Base-by-base conservation (phyloP, 2,888 invertebrate species). In the Subacronicta megacephala region DNA sequence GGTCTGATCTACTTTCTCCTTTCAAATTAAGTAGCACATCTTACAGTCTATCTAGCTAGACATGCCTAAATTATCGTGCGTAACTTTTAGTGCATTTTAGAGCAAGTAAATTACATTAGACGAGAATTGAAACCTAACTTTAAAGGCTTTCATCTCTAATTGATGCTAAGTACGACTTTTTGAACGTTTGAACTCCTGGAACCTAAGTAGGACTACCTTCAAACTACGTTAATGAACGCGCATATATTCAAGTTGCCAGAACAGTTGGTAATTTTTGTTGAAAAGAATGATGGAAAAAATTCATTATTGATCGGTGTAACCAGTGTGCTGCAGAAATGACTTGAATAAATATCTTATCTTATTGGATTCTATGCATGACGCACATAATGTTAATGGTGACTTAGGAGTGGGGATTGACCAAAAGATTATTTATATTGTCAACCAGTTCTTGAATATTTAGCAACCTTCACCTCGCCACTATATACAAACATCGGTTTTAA, bases 141-240 rank as follows among this genome's bases (percentile, higher is more conserved):
- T 17, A n/a, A 35, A 44, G 13, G 29, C n/a, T 49, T 49, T 49
- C 36, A 35, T 23, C 41, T 45, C 26, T 60, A 53, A 70, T 57
- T 67, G 51, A 59, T 60, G 52, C 45, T 52, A 63, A 70, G 56
- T 57, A 41, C 31, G 50, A 44, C 26, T 60, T 71, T 58, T 58
- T 55, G 37, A 54, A 45, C 33, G 38, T 59, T 66, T 50, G 20
- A 38, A 37, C 26, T 55, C 26, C 40, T 40, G 18, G 16, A 40
- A 53, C 58, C 45, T 33, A 35, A 58, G 46, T 17, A 41, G 6
- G 20, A 51, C 43, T 31, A 17, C 17, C 40, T 53, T 20, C 42
- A 57, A 33, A 51, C 47, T 51, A 49, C 49, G 45, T 29, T 55
- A 67, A 63, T 63, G 38, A 67, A 63, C 46, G 47, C 53, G 51